Base-by-base conservation (phyloP, 1,140 invertebrate genomes). In the Drosophila busckii region DNA sequence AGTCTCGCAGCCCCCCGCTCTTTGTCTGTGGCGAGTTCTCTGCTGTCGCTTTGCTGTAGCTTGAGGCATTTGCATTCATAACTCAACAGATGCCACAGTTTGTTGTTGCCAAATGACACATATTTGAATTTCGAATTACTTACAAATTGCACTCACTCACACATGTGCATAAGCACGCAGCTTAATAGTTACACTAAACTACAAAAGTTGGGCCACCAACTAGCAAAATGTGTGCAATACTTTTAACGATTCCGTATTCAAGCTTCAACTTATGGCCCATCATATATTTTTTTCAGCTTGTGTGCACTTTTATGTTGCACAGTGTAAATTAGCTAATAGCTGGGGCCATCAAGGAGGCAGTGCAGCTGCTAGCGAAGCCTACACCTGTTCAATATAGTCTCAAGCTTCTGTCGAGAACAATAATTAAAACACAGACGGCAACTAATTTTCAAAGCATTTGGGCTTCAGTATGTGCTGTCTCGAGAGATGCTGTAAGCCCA, bases 11-110 rank as follows among this genome's bases (percentile, higher is more conserved):
- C n/a, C n/a, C n/a, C n/a, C n/a, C n/a, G n/a, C n/a, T n/a, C n/a
- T n/a, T n/a, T n/a, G n/a, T n/a, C n/a, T n/a, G n/a, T n/a, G n/a
- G n/a, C n/a, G n/a, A n/a, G n/a, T 23, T 45, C 46, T 52, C 34
- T 26, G 32, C 13, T 53, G 59, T 48, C 44, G 56, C 53, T 56
- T 44, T 35, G 50, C 35, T 20, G 23, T 12, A 28, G 41, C 48
- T 58, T 71, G 71, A 64, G 42, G 44, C 66, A 76, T 78, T 76
- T 80, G 73, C 73, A 78, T 78, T 80, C 73, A 78, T 78, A 78
- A 78, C 67, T 78, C 58, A 68, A 58, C 63, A 68, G 63, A 70
- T 80, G 73, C 52, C 44, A 44, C 45, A 55, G 53, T 71, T 63
- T 68, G 53, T 68, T 78, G 71, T 69, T 53, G 49, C 53, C 37